Evolutionary conservation across 2,888 invertebrate species (phyloP).

Genomic region (Sabatieria punctata): DNA sequence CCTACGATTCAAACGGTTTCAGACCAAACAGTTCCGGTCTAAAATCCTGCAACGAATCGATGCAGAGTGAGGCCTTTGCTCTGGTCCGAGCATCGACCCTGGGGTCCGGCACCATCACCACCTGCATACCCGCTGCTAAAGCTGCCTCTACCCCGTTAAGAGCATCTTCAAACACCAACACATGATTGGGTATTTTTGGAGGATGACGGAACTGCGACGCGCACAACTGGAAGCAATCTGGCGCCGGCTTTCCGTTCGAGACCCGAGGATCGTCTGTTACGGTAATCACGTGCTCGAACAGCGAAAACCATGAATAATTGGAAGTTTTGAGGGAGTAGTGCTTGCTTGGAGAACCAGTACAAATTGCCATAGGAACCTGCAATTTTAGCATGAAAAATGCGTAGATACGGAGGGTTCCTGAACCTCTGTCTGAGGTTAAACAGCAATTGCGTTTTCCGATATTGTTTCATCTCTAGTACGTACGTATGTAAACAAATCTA

Average conservation of each 20-base stretch:
- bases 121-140: constrained; percentile 63
- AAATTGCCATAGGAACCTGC: constrained; percentile 61
- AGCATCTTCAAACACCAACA: constrained; percentile 78
- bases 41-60: constrained; percentile 31
- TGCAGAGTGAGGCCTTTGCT: constrained; percentile 18
- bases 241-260: constrained; percentile 66
- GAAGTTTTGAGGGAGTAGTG: constrained; percentile 46
- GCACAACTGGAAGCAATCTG: constrained; percentile 65
- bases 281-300: too few species aligned
- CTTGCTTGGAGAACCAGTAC: constrained; percentile 60
- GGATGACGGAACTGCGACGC: constrained; percentile 51
- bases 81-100: background rate
- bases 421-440: too few species aligned
- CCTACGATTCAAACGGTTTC: too few species aligned
- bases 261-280: constrained; percentile 68
- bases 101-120: constrained; percentile 53
- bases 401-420: too few species aligned
- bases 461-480: too few species aligned
- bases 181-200: constrained; percentile 39
- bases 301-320: too few species aligned
- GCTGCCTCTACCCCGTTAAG: constrained; percentile 70
- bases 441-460: too few species aligned
- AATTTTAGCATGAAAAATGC: too few species aligned
- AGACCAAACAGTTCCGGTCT: constrained; percentile 32
- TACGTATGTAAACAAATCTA: too few species aligned